Evolutionary conservation across 2,113 vertebrate genomes (phyloP).

Genomic region (Notothenia rossii): DNA sequence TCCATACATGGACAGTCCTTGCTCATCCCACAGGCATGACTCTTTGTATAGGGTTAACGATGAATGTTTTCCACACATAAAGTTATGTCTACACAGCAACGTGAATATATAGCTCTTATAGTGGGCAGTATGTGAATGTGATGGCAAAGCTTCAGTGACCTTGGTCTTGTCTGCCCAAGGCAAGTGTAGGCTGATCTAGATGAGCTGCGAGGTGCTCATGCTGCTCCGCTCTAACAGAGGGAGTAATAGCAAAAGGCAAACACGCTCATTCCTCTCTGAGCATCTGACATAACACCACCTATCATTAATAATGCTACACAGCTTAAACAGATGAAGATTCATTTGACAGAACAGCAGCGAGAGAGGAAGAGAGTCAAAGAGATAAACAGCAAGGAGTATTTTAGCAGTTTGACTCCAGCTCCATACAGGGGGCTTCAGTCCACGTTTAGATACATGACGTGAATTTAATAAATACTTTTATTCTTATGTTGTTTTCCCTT

Average conservation of each 20-base stretch:
- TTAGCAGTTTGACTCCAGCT: constrained; percentile 4
- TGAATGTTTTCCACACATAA: constrained; percentile 1
- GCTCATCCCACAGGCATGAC: background rate
- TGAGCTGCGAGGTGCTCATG: constrained; percentile 52
- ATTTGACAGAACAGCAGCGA: constrained; percentile 36
- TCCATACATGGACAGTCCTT: constrained; percentile 30
- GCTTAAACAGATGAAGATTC: constrained; percentile 67
- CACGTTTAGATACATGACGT: background rate
- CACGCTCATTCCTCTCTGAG: constrained; percentile 49
- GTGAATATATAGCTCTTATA: constrained; percentile 11
- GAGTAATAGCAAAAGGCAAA: constrained; percentile 72
- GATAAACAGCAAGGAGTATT: background rate
- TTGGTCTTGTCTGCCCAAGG: constrained; percentile 55
- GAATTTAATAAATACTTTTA: background rate
- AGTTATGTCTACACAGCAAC: constrained; percentile 5
- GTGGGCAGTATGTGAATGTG: constrained; percentile 31
- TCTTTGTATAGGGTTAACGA: constrained; percentile 26
- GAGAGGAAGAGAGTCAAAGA: constrained; percentile 17
- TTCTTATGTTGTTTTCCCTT: background rate
- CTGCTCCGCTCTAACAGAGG: constrained; percentile 76
- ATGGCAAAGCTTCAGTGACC: constrained; percentile 58
- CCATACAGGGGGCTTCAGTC: background rate
- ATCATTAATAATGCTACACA: constrained; percentile 55
- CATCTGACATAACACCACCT: constrained; percentile 52
- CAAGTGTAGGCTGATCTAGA: constrained; percentile 56